Evolutionary conservation across 2,888 invertebrate species (phyloP), one percentile per base, ranked within the genome.

Genomic region (Xylocampa areola): DNA sequence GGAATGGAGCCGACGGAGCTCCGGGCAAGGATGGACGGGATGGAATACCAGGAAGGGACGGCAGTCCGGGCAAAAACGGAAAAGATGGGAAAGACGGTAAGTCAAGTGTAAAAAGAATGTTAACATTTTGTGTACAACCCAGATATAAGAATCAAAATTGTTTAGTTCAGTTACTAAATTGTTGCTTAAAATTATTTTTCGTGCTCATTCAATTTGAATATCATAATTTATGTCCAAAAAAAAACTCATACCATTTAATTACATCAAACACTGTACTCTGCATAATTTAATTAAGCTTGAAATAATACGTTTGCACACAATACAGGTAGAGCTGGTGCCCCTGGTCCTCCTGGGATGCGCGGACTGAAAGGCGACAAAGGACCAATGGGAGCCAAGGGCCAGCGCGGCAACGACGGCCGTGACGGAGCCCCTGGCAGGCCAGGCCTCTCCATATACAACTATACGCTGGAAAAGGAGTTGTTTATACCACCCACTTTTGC

Each of bases 401-500:
- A 95, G 52, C 91, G 96, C 1, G 98, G 97, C 10, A 96, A 95
- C 70, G 95, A 96, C 13, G 97, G 97, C 0, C 95, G 92, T 8
- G 95, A 97, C 77, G 97, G 97, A 4, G 94, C 94, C 4, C 96
- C 97, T 0, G 97, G 98, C n/a, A 94, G 95, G 43, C 97, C 97
- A 0, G 98, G 98, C 10, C 95, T 98, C 44, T 96, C 96, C 51
- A 96, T 97, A 0, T 98, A 96, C 95, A 96, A 95, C 77, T 95
- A 95, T 73, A 96, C 96, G 53, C 95, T 95, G 63, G 94, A 95
- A 37, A 95, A 95, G 50, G 96, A 97, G 65, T 91, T 97, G 30
- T 95, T 98, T 27, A 96, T 98, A 77, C 97, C 98, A n/a, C 98
- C 98, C 25, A 96, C 97, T 27, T 97, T 98, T 80, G 96, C 96